Percentiles rank a stretch among this genome's conserved stretches.
Evolutionary conservation across 2,113 vertebrate species (phyloP).

Genomic region (Gopherus flavomarginatus): DNA sequence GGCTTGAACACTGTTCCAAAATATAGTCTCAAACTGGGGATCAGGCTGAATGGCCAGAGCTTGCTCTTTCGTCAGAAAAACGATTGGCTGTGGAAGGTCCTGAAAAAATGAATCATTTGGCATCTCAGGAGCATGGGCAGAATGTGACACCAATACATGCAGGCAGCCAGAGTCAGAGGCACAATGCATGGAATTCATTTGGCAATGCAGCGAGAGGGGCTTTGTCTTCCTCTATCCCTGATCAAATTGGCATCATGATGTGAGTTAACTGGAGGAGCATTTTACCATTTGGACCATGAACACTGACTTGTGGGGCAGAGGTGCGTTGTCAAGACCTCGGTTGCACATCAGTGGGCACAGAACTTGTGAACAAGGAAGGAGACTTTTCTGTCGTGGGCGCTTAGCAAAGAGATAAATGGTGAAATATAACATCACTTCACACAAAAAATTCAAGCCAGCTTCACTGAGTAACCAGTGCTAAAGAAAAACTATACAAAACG

Average conservation of each 20-base stretch:
- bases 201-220: neutral
- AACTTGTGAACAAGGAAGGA: neutral
- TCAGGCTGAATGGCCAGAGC: constrained; percentile 23
- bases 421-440: neutral
- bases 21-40: neutral
- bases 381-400: neutral
- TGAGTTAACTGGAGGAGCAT: neutral
- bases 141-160: neutral
- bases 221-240: neutral
- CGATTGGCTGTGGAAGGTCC: neutral
- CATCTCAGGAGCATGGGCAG: neutral
- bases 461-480: neutral
- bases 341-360: neutral
- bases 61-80: constrained; percentile 7
- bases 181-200: neutral
- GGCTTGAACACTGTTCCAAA: neutral
- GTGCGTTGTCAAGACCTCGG: neutral
- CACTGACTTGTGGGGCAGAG: fast-evolving
- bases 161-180: neutral
- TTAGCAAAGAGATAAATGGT: neutral
- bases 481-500: neutral
- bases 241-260: fast-evolving
- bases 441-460: neutral
- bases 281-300: fast-evolving
- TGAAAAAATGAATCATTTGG: neutral